phyloP scores from a whole-genome alignment of 2,888 invertebrate genomes.

The Drosophila anceps region DNA sequence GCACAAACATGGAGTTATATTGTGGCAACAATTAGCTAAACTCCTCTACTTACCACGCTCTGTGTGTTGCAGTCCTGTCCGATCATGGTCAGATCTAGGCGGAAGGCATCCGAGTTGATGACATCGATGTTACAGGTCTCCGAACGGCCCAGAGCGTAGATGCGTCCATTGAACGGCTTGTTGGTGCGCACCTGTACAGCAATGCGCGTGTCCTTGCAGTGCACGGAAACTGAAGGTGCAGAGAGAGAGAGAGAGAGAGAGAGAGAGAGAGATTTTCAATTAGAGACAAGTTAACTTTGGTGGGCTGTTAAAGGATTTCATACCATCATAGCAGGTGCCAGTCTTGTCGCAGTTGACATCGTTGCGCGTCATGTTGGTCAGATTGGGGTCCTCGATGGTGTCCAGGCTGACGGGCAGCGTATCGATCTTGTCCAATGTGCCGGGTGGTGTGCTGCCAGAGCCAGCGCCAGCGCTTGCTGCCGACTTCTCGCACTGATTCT shows the following conservation, averaged over 20 bases:
- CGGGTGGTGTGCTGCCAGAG: slow-evolving; percentile 66
- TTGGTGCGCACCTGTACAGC: slow-evolving; percentile 97
- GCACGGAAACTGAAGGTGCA: slow-evolving; percentile 91
- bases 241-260: neutral
- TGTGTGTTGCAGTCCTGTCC: slow-evolving; percentile 98
- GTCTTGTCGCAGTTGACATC: slow-evolving; percentile 97
- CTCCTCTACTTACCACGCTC: slow-evolving; percentile 91
- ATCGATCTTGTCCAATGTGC: slow-evolving; percentile 86
- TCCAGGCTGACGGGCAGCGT: slow-evolving; percentile 91
- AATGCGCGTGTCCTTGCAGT: slow-evolving; percentile 97
- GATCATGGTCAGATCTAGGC: slow-evolving; percentile 95
- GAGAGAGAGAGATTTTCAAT: neutral
- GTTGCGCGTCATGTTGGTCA: slow-evolving; percentile 91
- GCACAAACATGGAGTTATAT: too few relatives aligned
- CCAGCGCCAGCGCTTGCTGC: slow-evolving; percentile 57
- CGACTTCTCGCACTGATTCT: slow-evolving; percentile 93
- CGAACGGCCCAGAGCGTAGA: slow-evolving; percentile 96
- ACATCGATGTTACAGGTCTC: slow-evolving; percentile 98
- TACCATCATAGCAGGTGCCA: slow-evolving; percentile 97
- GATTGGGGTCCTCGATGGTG: slow-evolving; percentile 90
- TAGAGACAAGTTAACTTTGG: neutral
- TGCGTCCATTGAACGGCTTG: slow-evolving; percentile 97
- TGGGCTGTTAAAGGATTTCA: slow-evolving; percentile 59
- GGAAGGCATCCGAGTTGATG: slow-evolving; percentile 95
- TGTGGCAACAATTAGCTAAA: too few relatives aligned